Base-by-base conservation (phyloP, 2,113 vertebrate species). In the Aptenodytes forsteri region DNA sequence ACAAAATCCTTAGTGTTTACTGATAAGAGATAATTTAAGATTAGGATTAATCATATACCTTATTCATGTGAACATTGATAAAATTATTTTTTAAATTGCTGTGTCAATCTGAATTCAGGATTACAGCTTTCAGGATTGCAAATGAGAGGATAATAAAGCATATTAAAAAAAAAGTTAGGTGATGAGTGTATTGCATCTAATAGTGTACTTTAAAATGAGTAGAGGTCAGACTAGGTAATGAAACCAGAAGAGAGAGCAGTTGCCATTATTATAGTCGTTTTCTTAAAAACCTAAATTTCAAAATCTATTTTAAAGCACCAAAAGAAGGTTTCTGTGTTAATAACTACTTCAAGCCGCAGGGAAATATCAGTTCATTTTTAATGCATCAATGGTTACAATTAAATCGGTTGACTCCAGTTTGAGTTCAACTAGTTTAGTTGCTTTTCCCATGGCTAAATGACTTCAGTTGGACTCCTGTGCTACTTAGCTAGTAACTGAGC, bases 261-360 rank as follows among this genome's bases (percentile, higher is more conserved):
- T 95, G 47, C 26, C 1, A 0, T 85, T 89, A n/a, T 54, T 88
- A 10, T 26, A 56, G 15, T 65, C 1, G 7, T 79, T 87, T 71
- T 82, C 36, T 94, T 78, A 38, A 65, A 87, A 95, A n/a, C 54
- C 62, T 96, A 34, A 26, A 84, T 93, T 91, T 62, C 44, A 23
- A 29, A 71, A 13, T 76, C 83, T 97, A 97, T 97, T 96, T 96
- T 96, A 94, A 89, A 66, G n/a, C 54, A 56, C 29, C 9, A 38
- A 36, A 97, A 96, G 25, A 34, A 87, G 91, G 91, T 96, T 97
- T 96, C 87, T 96, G 22, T 95, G 87, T 95, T 93, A 92, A 81
- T 93, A 81, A 91, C 71, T 94, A 83, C 70, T 87, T 56, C 30
- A 76, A 32, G 36, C 94, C 46, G 1, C 32, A 87, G 94, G 92